Evolutionary conservation across 30 jellyfish, hydroid and myxozoan genomes (phyloP).

Genomic region (Aurelia sp.): DNA sequence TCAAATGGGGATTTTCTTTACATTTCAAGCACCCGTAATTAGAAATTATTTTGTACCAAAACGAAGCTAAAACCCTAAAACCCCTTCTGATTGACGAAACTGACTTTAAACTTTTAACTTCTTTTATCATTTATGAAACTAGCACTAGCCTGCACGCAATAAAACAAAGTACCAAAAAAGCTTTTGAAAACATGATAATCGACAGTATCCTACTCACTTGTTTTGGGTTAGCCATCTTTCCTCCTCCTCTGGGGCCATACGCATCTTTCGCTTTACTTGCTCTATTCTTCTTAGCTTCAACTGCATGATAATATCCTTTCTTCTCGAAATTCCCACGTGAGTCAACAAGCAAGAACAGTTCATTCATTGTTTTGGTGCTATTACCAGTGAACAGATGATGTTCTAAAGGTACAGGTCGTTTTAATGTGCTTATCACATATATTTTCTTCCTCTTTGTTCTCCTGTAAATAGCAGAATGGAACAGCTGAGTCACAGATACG

Average conservation of each 20-base stretch:
- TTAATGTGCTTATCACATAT: conserved; percentile 92
- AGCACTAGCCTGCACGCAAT: too few relatives aligned
- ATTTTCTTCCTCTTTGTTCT: conserved; percentile 93
- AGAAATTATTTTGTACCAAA: too few relatives aligned
- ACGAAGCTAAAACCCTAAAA: too few relatives aligned
- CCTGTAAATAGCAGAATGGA: conserved; percentile 36
- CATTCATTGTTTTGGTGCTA: conserved; percentile 91
- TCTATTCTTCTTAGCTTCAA: conserved; percentile 78
- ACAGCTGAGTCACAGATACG: too few relatives aligned
- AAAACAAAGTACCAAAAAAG: too few relatives aligned
- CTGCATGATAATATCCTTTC: conserved; percentile 88
- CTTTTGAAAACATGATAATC: background rate
- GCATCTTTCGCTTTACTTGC: conserved; percentile 82
- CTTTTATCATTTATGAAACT: too few relatives aligned
- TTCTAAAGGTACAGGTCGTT: conserved; percentile 99
- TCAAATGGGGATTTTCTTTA: too few relatives aligned
- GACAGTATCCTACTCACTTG: conserved; percentile 51
- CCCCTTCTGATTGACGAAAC: too few relatives aligned
- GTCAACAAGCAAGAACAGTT: conserved; percentile 84
- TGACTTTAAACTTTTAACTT: too few relatives aligned
- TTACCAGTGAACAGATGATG: conserved; percentile 94
- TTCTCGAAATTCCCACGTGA: conserved; percentile 82
- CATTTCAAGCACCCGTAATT: too few relatives aligned
- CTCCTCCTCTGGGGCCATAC: conserved; percentile 86
- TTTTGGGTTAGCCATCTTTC: conserved; percentile 77